Conservation (phyloP, 2,113 vertebrate species). For the Phainopepla nitens region DNA sequence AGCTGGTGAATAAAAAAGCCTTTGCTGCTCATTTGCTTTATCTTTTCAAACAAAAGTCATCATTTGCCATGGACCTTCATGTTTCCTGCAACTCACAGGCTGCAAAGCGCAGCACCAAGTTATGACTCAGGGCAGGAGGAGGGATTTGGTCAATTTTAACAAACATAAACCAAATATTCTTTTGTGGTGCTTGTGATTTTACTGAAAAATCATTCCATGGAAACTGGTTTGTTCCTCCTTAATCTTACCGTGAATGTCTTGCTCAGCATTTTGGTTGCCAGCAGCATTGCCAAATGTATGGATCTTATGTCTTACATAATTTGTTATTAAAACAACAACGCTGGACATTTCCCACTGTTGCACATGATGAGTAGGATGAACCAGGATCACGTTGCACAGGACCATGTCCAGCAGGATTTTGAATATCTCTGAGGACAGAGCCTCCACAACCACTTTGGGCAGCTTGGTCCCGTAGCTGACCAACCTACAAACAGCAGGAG, state of each 20-base stretch:
- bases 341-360: not conserved
- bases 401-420: not conserved
- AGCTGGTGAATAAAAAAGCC: not conserved
- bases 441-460: not conserved
- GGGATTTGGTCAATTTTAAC: not conserved
- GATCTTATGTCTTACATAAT: rapidly evolving
- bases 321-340: not conserved
- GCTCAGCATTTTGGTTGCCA: not conserved
- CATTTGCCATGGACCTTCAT: rapidly evolving
- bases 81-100: not conserved
- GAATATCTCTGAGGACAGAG: not conserved
- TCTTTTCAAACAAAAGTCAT: not conserved
- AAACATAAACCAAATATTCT: not conserved
- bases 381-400: not conserved
- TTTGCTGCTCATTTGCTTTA: not conserved
- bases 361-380: not conserved
- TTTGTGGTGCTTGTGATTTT: not conserved
- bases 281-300: too few species aligned
- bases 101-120: not conserved
- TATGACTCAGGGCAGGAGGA: rapidly evolving
- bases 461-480: not conserved
- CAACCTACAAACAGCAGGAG: not conserved
- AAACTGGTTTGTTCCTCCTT: not conserved
- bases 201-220: not conserved
- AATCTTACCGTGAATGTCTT: not conserved